A percentile compares a stretch with the other conserved stretches of the same genome.
These are phyloP conservation scores for Lymantria dispar DNA, from an alignment of 2,888 invertebrate species.

Conservation along the genomic window DNA sequence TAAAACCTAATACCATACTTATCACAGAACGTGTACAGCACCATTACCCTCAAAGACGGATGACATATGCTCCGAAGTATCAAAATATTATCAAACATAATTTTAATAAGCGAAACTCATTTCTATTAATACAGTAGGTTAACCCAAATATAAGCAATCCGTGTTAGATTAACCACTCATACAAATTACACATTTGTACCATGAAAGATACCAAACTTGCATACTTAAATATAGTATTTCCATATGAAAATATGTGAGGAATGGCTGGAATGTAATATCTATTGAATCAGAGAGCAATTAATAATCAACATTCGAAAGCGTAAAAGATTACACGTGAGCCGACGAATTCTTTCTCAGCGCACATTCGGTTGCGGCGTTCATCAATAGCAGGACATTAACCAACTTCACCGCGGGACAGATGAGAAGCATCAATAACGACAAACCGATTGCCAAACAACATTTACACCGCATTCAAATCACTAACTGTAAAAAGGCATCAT, in stretches of 20 bases:
- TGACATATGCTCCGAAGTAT: neutral
- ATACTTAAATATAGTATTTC: slow-evolving; percentile 45
- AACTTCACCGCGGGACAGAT: slow-evolving; percentile 48
- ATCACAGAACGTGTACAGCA: no score
- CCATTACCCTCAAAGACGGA: no score
- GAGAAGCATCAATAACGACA: slow-evolving; percentile 58
- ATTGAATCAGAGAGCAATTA: slow-evolving; percentile 71
- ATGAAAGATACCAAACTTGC: slow-evolving; percentile 18
- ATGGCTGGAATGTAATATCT: slow-evolving; percentile 64
- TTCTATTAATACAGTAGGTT: neutral
- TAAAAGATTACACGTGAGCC: slow-evolving; percentile 72
- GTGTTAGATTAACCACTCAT: slow-evolving; percentile 29
- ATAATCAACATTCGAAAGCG: slow-evolving; percentile 75
- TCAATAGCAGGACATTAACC: slow-evolving; percentile 54
- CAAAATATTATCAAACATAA: slow-evolving; percentile 16
- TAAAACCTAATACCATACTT: no score
- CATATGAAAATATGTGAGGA: slow-evolving; percentile 53
- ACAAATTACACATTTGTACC: slow-evolving; percentile 26
- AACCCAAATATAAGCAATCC: neutral
- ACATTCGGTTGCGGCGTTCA: slow-evolving; percentile 36
- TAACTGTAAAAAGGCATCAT: slow-evolving; percentile 72
- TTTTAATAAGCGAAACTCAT: slow-evolving; percentile 7
- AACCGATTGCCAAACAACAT: slow-evolving; percentile 62
- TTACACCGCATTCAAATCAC: slow-evolving; percentile 67
- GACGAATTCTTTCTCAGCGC: slow-evolving; percentile 60